These are phyloP conservation scores for Echinops telfairi DNA, from an alignment of 2,113 vertebrate species.

Conservation along the genomic window DNA sequence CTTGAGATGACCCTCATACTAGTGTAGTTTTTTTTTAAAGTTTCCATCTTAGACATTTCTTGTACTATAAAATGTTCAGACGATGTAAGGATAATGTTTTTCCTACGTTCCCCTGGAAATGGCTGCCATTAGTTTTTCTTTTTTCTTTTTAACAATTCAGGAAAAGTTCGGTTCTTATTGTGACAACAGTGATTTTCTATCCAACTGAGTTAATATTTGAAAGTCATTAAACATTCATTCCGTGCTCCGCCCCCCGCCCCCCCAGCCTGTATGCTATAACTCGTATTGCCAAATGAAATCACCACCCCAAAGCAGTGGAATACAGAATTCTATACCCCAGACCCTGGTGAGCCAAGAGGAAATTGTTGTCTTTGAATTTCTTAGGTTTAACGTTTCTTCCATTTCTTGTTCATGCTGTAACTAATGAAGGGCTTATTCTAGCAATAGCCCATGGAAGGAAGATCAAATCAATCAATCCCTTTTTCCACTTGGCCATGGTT, in stretches of 20 bases:
- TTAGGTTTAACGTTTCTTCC: not conserved
- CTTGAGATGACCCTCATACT: not conserved
- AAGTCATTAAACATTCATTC: conserved; percentile 41
- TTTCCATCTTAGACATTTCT: not conserved
- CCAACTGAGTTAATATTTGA: conserved; percentile 26
- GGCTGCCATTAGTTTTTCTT: not conserved
- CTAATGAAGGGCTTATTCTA: not conserved
- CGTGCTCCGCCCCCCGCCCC: not conserved
- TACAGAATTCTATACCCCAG: conserved; percentile 5
- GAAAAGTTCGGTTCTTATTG: conserved; percentile 29
- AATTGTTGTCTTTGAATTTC: conserved; percentile 24
- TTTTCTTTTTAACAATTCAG: conserved; percentile 6
- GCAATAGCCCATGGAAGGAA: not conserved
- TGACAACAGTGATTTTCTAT: not conserved
- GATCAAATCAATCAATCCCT: not conserved
- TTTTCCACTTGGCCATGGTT: not conserved
- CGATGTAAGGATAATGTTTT: not conserved
- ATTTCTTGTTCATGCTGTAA: conserved; percentile 43
- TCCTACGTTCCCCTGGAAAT: not conserved
- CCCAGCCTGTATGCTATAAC: conserved; percentile 1
- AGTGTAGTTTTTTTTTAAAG: not conserved
- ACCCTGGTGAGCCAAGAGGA: not conserved
- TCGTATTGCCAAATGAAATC: conserved; percentile 24
- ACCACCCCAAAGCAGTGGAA: conserved; percentile 4
- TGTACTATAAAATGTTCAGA: not conserved